Conservation (phyloP, 2,113 vertebrate genomes). For the Chloebia gouldiae region DNA sequence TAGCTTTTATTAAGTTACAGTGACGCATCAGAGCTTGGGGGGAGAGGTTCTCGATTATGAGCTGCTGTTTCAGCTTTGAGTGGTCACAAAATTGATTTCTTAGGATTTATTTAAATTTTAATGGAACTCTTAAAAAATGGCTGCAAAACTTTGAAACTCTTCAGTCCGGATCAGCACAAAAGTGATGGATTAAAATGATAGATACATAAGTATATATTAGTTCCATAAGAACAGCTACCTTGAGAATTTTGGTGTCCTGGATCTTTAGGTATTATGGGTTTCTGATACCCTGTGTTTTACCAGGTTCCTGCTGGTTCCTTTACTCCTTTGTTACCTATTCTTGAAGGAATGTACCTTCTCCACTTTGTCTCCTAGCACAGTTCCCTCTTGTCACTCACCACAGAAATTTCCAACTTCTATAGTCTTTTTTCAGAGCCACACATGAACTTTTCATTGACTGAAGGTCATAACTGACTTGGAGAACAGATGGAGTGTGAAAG, state of each 20-base stretch:
- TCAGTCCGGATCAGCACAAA: not conserved
- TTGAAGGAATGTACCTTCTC: not conserved
- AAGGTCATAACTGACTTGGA: conserved; percentile 33
- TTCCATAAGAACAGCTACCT: not conserved
- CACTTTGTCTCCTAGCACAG: not conserved
- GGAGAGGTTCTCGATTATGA: not conserved
- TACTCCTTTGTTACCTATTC: not conserved
- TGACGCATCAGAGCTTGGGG: not conserved
- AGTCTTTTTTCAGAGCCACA: not conserved
- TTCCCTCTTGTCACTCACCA: not conserved
- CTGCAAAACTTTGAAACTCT: not conserved
- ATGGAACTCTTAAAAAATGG: not conserved
- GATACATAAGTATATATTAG: accelerated
- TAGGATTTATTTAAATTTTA: not conserved
- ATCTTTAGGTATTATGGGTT: not conserved
- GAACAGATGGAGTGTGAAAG: conserved; percentile 38
- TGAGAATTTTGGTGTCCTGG: not conserved
- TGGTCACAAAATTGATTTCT: not conserved
- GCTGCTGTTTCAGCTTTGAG: not conserved
- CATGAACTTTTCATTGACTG: conserved; percentile 16
- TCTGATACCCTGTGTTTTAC: not conserved
- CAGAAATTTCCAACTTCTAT: not conserved
- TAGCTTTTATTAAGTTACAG: not conserved
- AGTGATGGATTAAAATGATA: not conserved
- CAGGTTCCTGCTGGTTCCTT: not conserved